These are phyloP conservation scores for Eurystomus gularis DNA, from an alignment of 2,113 vertebrate genomes.

Conservation along the genomic window DNA sequence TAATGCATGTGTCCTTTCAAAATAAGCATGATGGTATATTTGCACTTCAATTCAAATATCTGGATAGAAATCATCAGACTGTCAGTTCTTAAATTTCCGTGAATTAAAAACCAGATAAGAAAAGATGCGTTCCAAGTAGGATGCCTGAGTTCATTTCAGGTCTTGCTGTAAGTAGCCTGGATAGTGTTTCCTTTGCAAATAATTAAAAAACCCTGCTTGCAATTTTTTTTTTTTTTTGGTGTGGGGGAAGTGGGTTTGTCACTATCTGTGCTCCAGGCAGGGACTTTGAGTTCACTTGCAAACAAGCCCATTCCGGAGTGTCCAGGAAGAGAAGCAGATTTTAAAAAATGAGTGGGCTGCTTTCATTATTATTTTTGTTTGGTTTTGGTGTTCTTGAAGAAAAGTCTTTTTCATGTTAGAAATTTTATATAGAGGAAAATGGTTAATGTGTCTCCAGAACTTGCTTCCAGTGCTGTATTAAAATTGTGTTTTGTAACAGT, in stretches of 20 bases:
- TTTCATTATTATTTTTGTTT: neutral
- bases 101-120: conserved; percentile 17
- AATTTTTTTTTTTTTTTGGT: neutral
- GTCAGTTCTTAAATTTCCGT: neutral
- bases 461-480: conserved; percentile 69
- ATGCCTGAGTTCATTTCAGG: conserved; percentile 66
- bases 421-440: conserved; percentile 67
- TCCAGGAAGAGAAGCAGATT: conserved; percentile 61
- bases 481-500: conserved; percentile 76
- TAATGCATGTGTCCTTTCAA: neutral
- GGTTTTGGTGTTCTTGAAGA: conserved; percentile 12
- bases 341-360: neutral
- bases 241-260: conserved; percentile 26
- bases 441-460: conserved; percentile 73
- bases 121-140: neutral
- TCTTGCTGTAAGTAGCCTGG: conserved; percentile 68
- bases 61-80: neutral
- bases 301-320: conserved; percentile 42
- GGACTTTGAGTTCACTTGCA: conserved; percentile 44
- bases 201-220: conserved; percentile 66
- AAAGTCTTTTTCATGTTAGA: conserved; percentile 59
- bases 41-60: neutral
- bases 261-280: conserved; percentile 67
- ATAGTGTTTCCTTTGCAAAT: conserved; percentile 57
- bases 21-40: neutral